These are phyloP conservation scores for Megalops atlanticus DNA, from an alignment of 2,113 vertebrate species.

Conservation along the genomic window DNA sequence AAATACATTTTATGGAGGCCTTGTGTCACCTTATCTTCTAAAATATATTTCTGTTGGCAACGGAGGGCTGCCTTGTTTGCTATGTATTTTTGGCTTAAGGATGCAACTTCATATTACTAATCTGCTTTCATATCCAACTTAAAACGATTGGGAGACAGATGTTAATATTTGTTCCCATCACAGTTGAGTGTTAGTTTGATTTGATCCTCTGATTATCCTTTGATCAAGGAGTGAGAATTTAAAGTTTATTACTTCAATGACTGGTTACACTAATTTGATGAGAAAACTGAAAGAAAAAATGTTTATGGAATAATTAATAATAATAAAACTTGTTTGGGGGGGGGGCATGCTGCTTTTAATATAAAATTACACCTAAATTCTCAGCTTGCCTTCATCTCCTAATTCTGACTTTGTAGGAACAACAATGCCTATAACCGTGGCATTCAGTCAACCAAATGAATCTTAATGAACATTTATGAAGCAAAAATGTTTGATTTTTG, in stretches of 20 bases:
- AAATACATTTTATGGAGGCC: neutral
- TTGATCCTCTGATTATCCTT: constrained; percentile 2
- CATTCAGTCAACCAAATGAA: neutral
- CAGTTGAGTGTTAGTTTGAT: neutral
- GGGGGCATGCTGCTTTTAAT: constrained; percentile 17
- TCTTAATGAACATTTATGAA: constrained; percentile 16
- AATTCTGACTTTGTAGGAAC: constrained; percentile 14
- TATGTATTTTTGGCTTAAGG: constrained; percentile 1
- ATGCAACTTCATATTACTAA: neutral
- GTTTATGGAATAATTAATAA: constrained; percentile 8
- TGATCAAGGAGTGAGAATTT: neutral
- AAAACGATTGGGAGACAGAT: constrained; percentile 1
- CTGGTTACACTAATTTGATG: constrained; percentile 2
- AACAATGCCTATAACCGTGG: constrained; percentile 20
- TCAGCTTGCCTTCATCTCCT: neutral
- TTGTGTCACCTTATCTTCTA: neutral
- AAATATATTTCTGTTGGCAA: neutral
- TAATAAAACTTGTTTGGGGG: neutral
- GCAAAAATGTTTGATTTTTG: constrained; percentile 6
- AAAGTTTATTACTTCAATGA: neutral
- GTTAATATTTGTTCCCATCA: neutral
- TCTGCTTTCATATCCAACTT: neutral
- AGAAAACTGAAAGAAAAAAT: neutral
- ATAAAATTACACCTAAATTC: constrained; percentile 13
- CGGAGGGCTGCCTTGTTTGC: neutral